Evolutionary conservation across 53 echinoderm and acorn worm species (phyloP), one percentile per base, ranked within the genome.

Genomic region (Echinarachnius parma): DNA sequence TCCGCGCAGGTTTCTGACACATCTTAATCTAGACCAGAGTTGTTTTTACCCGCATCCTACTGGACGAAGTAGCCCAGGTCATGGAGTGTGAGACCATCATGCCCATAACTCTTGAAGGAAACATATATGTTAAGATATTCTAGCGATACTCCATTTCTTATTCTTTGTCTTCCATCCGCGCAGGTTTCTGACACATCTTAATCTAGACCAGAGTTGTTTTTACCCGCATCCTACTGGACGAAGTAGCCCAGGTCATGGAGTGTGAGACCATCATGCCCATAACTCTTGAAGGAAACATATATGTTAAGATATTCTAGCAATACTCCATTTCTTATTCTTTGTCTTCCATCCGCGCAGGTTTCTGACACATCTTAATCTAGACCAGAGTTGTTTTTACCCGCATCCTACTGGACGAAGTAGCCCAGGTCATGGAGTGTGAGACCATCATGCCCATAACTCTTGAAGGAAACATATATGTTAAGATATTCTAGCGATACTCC

Each of bases 181-280:
- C 57, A 62, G 68, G 47, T 87, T 87, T 53, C 88, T 98, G 78
- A 98, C 87, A 42, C 91, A 91, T 55, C 77, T 92, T 37, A 77
- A 91, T 45, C 74, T 98, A 42, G 86, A 89, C 31, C 80, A 64
- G 81, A 89, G 86, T 42, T 82, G n/a, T 83, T 71, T 98, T 98
- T 76, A 91, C 98, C 4, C 98, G 91, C 58, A 98, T 98, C 23
- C 60, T 98, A 21, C 85, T 98, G 32, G 98, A 98, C 80, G 98
- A 98, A 39, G 98, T 91, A 11, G 98, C 98, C 15, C 98, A 98
- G 74, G 98, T 91, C 21, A 98, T 98, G 80, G 98, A 98, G 53
- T 98, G 98, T 66, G 98, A 98, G 66, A 91, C 98, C 55, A 85
- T 98, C 56, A 92, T 91, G 91, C 98, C 91, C 16, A 45, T 98